Conservation (phyloP, 2,113 vertebrate species). For the Mungos mungo region DNA sequence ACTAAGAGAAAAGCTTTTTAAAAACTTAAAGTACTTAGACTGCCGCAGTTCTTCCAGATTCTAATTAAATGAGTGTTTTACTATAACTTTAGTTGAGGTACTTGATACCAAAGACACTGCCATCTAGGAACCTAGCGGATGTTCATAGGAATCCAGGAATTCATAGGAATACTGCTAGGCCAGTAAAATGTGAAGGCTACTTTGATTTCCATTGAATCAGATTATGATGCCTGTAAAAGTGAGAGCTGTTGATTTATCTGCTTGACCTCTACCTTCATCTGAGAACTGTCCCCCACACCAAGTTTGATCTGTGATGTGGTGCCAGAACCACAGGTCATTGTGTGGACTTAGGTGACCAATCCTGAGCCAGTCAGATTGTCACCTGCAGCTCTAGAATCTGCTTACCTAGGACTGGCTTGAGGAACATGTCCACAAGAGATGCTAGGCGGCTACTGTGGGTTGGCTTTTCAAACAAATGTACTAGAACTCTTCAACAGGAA, state of each 20-base stretch:
- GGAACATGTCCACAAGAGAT: too few relatives aligned
- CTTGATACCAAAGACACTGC: background rate
- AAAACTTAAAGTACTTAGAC: background rate
- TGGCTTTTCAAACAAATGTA: background rate
- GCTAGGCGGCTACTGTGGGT: fast-evolving
- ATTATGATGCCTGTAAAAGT: background rate
- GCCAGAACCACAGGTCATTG: background rate
- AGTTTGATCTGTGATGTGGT: background rate
- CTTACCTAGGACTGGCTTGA: background rate
- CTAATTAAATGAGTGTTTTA: background rate
- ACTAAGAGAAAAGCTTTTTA: background rate
- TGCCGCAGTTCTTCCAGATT: background rate
- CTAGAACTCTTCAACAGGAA: too few relatives aligned
- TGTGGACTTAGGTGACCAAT: background rate
- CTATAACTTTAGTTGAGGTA: background rate
- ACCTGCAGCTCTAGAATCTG: background rate
- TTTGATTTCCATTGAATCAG: background rate
- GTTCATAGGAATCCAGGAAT: background rate
- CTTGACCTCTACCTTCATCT: background rate
- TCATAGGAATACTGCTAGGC: background rate
- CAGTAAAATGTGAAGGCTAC: background rate
- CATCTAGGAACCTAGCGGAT: background rate
- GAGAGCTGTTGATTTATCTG: background rate
- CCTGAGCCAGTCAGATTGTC: background rate
- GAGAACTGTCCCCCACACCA: background rate